Evolutionary conservation across 2,888 invertebrate species (phyloP), one percentile per base, ranked within the genome.

Genomic region (Tenodera sinensis): DNA sequence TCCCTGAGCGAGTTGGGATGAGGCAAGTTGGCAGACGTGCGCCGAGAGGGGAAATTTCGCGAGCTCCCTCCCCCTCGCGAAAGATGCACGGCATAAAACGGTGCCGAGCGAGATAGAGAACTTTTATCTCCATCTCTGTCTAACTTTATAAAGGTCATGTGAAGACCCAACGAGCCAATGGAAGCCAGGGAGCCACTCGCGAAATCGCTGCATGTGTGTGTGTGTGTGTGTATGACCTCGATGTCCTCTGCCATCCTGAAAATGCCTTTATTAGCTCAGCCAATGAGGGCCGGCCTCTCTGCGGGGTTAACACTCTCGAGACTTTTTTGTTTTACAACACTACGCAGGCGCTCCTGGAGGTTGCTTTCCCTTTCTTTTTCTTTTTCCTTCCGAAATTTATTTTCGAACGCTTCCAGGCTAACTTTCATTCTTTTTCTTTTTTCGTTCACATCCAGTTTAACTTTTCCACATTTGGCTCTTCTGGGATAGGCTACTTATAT

Each of bases 251-350:
- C 47, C 47, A 83, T 71, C 85, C 88, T 89, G 47, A 86, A 85
- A 90, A 88, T 90, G 90, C 89, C 90, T 90, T 90, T 90, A 90
- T 90, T 90, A 90, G 90, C 89, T 84, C 90, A 88, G 87, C 90
- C 90, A 90, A 90, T 90, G 87, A 85, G 88, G 83, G 47, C 90
- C 47, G n/a, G 28, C 54, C 88, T 88, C 83, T 47, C 47, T 47
- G 28, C 89, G 89, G 89, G 89, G 89, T 89, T 85, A 89, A 89
- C 81, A 89, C 85, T 89, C 90, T 90, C 25, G 85, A 84, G 83
- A 20, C 27, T 9, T 27, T 34, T 82, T n/a, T 47, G n/a, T 47
- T 82, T 34, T n/a, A 42, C 25, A 81, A 83, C 30, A 30, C 7
- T 81, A 34, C 54, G 27, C 54, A n/a, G 20, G 89, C 88, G 84